phyloP scores from a whole-genome alignment of 2,113 vertebrate species.

The Dolichotis patagonum region DNA sequence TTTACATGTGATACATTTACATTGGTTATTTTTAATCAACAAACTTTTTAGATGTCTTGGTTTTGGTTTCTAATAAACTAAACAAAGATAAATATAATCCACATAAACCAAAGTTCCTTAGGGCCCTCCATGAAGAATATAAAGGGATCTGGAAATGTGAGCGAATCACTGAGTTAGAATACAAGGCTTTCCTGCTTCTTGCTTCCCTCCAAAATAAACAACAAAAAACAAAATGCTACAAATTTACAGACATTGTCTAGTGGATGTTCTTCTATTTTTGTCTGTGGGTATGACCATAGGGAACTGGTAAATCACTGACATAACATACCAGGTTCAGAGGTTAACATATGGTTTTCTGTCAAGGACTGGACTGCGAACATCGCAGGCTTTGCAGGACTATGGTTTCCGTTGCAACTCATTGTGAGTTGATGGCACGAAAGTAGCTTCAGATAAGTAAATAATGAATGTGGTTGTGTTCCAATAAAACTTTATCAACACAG shows the following conservation, averaged over 20 bases:
- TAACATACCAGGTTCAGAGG: not conserved
- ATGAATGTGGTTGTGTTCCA: not conserved
- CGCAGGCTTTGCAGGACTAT: not conserved
- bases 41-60: not conserved
- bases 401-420: not conserved
- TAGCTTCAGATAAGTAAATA: not conserved
- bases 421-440: not conserved
- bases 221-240: not conserved
- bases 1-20: not conserved
- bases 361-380: not conserved
- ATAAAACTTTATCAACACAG: not conserved
- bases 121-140: not conserved
- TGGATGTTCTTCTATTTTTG: not conserved
- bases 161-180: not conserved
- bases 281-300: not conserved
- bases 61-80: slow-evolving; percentile 41
- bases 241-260: not conserved
- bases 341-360: not conserved
- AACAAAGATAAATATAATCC: not conserved
- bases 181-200: not conserved
- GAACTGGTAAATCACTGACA: not conserved
- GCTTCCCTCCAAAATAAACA: not conserved
- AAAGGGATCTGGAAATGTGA: not conserved
- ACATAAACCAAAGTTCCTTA: not conserved
- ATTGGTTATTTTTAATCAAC: not conserved